Base-by-base conservation (phyloP, 2,113 vertebrate genomes). In the Anseranas semipalmata region DNA sequence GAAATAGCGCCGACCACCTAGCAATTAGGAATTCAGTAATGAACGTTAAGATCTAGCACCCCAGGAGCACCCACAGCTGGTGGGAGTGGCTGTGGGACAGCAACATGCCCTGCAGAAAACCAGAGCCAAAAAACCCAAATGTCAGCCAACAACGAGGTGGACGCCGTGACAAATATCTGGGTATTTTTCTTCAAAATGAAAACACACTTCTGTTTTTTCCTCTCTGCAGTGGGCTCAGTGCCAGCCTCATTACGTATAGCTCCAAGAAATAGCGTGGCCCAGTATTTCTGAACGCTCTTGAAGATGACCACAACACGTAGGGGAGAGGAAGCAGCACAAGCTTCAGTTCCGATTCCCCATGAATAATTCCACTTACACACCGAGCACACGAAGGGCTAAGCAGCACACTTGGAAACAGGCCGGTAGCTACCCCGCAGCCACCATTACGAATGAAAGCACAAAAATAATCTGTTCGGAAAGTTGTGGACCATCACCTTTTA, bases 31-130 rank as follows among this genome's bases (percentile, higher is more conserved):
- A 67, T 20, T 55, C 28, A 16, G 48, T 7, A 37, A 33, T 0
- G 2, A 37, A 68, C 15, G 15, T 28, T 10, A 41, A 17, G 35
- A n/a, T 10, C 3, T 0, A 18, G 10, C 3, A 24, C 45, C 17
- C 45, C 45, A 46, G 45, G 45, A 46, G 45, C 45, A 46, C 45
- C 45, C 45, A 46, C 45, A 46, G 45, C 45, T 46, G 45, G 15
- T 46, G 45, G 12, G 15, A 46, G 45, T 15, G 14, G 15, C 45
- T 12, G 45, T 16, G 17, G 45, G 45, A 35, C 6, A 9, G 37
- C 5, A 20, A 45, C 9, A 28, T 24, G 3, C 27, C 27, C n/a
- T 28, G 43, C 39, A 5, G 19, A 66, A 83, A 22, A 4, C 27
- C 15, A 13, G 43, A 48, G 2, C 15, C 25, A 9, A 89, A 8